Conservation (phyloP, 2,797 vertebrate species). For the Rhinogobio ventralis region DNA sequence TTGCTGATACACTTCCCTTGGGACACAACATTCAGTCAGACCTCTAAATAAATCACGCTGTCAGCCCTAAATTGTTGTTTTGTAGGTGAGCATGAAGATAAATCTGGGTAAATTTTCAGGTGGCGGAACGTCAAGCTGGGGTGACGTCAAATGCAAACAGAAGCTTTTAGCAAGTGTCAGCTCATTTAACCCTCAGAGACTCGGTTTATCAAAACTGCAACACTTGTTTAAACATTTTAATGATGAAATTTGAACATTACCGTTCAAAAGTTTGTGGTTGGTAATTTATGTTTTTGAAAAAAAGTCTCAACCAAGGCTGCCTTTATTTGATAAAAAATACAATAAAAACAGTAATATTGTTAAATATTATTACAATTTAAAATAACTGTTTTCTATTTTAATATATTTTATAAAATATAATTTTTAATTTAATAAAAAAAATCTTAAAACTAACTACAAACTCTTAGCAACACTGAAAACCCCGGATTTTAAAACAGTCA, state of each 20-base stretch:
- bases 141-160: slow-evolving; percentile 15
- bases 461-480: not conserved
- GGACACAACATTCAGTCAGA: slow-evolving; percentile 45
- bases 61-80: slow-evolving; percentile 51
- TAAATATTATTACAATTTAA: not conserved
- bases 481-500: not conserved
- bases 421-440: not conserved
- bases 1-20: slow-evolving; percentile 98
- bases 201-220: not conserved
- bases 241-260: not conserved
- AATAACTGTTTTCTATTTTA: not conserved
- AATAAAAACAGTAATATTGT: not conserved
- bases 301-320: not conserved
- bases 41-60: slow-evolving; percentile 50
- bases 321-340: not conserved
- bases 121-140: not conserved
- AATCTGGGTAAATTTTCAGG: slow-evolving; percentile 35
- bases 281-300: not conserved
- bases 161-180: slow-evolving; percentile 1
- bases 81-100: slow-evolving; percentile 46
- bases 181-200: not conserved
- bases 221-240: not conserved
- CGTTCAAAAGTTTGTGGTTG: not conserved
- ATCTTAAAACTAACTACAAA: not conserved
- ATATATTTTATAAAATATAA: not conserved